Percentiles rank a stretch among this genome's conserved stretches.
Conservation (phyloP, 2,888 invertebrate genomes). For the Pseudococcus longispinus region DNA sequence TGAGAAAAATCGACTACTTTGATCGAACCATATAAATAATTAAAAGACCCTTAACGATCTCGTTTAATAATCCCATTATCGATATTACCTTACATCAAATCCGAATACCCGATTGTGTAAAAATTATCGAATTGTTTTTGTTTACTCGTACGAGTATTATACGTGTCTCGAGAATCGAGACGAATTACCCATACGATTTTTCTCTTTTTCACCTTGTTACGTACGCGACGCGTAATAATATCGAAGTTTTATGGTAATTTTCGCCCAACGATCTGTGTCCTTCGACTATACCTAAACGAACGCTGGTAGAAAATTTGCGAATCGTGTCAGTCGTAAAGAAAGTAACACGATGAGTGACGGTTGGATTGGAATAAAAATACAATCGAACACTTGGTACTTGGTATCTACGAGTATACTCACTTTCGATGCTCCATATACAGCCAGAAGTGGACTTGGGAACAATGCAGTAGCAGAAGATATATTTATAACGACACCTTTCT, state of each 20-base stretch:
- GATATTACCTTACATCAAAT: background rate
- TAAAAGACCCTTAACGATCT: background rate
- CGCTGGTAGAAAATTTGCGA: background rate
- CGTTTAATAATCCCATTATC: background rate
- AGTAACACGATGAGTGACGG: background rate
- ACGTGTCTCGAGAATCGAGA: background rate
- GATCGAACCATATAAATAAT: background rate
- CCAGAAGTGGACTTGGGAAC: slow-evolving; percentile 81
- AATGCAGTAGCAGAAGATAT: slow-evolving; percentile 83
- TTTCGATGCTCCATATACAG: slow-evolving; percentile 85
- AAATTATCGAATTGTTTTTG: background rate
- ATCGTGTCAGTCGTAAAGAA: background rate
- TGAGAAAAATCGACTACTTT: background rate
- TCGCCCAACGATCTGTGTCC: background rate
- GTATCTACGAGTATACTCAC: slow-evolving; percentile 57
- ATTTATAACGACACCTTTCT: slow-evolving; percentile 87
- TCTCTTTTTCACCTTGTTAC: background rate
- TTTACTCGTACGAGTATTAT: too few species aligned
- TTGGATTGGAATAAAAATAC: background rate
- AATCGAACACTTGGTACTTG: background rate
- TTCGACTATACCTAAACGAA: background rate
- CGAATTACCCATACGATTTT: background rate
- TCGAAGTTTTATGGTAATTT: background rate
- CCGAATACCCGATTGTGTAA: background rate
- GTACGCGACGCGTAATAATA: background rate